Evolutionary conservation across 2,888 invertebrate genomes (phyloP).

Genomic region (Orthonevra nobilis): DNA sequence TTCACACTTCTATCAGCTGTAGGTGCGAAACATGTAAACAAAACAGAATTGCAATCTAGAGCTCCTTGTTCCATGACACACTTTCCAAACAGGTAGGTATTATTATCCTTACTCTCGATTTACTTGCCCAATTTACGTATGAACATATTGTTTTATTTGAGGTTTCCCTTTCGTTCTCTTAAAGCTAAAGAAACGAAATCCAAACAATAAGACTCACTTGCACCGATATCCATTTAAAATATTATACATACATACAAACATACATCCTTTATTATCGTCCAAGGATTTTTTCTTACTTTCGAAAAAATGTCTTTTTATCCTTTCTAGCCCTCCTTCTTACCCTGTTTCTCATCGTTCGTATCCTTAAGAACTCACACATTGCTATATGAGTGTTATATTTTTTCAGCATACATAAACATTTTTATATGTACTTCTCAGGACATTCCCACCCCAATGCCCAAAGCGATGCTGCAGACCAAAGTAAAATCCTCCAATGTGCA

Average conservation of each 20-base stretch:
- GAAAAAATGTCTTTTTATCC: neutral
- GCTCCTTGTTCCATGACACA: no score
- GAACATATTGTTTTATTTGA: no score
- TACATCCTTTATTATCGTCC: constrained; percentile 14
- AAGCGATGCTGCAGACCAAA: constrained; percentile 1
- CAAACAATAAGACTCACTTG: constrained; percentile 7
- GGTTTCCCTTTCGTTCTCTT: neutral
- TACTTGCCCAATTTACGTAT: no score
- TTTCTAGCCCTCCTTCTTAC: constrained; percentile 2
- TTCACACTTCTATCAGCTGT: no score
- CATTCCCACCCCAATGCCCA: constrained; percentile 34
- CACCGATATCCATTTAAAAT: constrained; percentile 2
- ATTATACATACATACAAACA: no score
- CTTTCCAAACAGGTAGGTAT: no score
- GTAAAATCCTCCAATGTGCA: constrained; percentile 10
- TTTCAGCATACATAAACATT: no score
- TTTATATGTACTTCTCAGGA: constrained; percentile 31
- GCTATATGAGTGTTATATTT: neutral
- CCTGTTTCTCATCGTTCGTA: neutral
- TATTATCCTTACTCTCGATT: no score
- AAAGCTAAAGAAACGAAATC: constrained; percentile 9
- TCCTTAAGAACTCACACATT: constrained; percentile 6
- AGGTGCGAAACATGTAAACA: no score
- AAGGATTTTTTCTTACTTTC: constrained; percentile 19
- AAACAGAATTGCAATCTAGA: no score